A percentile compares a stretch with the other conserved stretches of the same genome.
Evolutionary conservation across 1,140 invertebrate genomes (phyloP).

Genomic region (Drosophila trapezifrons): DNA sequence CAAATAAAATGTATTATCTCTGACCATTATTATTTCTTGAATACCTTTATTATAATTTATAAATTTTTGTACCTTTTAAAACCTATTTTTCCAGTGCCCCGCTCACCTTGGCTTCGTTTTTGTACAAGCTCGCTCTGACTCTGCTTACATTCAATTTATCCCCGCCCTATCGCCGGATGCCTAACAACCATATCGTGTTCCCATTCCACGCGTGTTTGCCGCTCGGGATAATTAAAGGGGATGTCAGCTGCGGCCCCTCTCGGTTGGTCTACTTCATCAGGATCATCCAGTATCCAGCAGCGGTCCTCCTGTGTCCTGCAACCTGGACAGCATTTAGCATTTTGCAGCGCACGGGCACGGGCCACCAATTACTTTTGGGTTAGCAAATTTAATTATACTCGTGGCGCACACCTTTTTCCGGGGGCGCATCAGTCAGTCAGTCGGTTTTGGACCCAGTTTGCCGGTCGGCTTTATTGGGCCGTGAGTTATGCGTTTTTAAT

Average conservation of each 20-base stretch:
- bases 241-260: constrained; percentile 53
- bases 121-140: constrained; percentile 19
- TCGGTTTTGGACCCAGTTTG: constrained; percentile 10
- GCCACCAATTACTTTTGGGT: constrained; percentile 70
- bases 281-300: constrained; percentile 29
- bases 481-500: constrained; percentile 81
- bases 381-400: constrained; percentile 74
- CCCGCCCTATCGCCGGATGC: constrained; percentile 17
- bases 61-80: too few species aligned
- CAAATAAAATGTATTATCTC: too few species aligned
- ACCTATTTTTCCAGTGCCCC: not conserved
- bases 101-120: constrained; percentile 36
- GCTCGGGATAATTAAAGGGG: constrained; percentile 68
- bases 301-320: not conserved
- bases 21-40: too few species aligned
- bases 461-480: constrained; percentile 38
- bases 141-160: constrained; percentile 46
- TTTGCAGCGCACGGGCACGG: constrained; percentile 30
- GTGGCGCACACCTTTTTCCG: constrained; percentile 20
- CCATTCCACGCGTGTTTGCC: constrained; percentile 25
- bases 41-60: not conserved
- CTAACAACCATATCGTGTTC: constrained; percentile 57
- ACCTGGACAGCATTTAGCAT: constrained; percentile 2
- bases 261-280: constrained; percentile 51
- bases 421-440: constrained; percentile 11